Conservation (phyloP, 1,140 invertebrate species). For the Drosophila suzukii region DNA sequence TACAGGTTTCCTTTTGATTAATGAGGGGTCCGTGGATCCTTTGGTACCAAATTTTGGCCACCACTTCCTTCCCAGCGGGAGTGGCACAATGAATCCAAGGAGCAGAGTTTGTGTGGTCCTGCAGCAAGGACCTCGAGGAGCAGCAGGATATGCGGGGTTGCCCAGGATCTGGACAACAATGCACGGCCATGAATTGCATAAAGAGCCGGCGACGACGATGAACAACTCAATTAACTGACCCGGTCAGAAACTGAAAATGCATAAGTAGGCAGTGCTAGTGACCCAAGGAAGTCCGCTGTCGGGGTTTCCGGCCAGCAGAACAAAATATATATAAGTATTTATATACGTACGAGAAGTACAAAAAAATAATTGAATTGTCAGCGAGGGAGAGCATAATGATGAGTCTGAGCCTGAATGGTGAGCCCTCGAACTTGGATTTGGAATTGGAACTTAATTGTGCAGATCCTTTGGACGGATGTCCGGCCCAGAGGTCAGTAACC, state of each 20-base stretch:
- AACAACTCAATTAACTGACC: constrained; percentile 73
- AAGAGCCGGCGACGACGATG: constrained; percentile 38
- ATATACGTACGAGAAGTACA: not conserved
- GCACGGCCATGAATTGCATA: constrained; percentile 75
- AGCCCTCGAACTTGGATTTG: constrained; percentile 34
- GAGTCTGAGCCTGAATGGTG: constrained; percentile 14
- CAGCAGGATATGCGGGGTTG: constrained; percentile 64
- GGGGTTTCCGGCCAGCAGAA: constrained; percentile 58
- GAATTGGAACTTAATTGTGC: constrained; percentile 28
- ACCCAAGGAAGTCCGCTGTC: constrained; percentile 40
- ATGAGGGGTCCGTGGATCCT: not conserved
- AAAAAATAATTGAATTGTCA: constrained; percentile 41
- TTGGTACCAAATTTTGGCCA: not conserved
- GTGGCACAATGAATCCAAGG: constrained; percentile 5
- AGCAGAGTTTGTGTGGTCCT: constrained; percentile 62
- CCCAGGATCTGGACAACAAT: constrained; percentile 59
- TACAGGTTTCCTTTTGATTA: not conserved
- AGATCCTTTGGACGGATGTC: constrained; percentile 30
- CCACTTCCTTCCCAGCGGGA: constrained; percentile 26
- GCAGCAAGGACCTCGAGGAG: constrained; percentile 25
- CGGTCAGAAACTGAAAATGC: constrained; percentile 22
- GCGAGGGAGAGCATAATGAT: constrained; percentile 18
- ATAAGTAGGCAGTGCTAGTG: constrained; percentile 63
- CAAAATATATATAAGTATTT: not conserved
- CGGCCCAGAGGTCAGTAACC: constrained; percentile 16